Conservation (phyloP, 1,140 invertebrate genomes). For the Telenomus remus region DNA sequence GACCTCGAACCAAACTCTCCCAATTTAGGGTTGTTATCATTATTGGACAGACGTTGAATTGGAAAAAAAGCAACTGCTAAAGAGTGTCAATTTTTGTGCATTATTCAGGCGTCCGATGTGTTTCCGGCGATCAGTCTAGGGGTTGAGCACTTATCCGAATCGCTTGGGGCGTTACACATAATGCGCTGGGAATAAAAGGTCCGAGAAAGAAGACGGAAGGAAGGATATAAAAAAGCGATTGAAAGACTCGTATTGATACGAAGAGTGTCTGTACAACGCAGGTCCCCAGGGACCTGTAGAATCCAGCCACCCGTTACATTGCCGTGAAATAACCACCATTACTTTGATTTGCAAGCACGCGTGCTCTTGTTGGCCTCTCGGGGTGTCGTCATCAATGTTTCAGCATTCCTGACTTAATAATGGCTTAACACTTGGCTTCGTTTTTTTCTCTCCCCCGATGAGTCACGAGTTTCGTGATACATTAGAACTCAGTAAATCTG, state of each 20-base stretch:
- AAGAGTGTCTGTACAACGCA: constrained; percentile 50
- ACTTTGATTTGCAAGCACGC: constrained; percentile 66
- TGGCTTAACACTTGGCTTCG: constrained; percentile 42
- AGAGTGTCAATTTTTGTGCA: neutral
- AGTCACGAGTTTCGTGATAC: constrained; percentile 5
- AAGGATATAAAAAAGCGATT: constrained; percentile 17
- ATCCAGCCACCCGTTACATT: constrained; percentile 68
- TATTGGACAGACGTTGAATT: constrained; percentile 31
- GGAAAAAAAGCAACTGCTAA: constrained; percentile 25
- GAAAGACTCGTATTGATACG: constrained; percentile 62
- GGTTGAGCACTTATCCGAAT: constrained; percentile 9
- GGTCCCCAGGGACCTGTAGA: constrained; percentile 57
- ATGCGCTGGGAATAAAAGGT: constrained; percentile 42
- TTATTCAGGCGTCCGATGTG: no score
- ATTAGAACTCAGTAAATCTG: constrained; percentile 49
- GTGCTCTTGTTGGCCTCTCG: constrained; percentile 33
- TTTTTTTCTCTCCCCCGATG: constrained; percentile 28
- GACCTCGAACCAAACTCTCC: no score
- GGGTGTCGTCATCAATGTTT: constrained; percentile 47
- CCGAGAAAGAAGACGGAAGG: neutral
- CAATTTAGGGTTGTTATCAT: no score
- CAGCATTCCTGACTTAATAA: constrained; percentile 38
- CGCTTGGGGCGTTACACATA: constrained; percentile 27
- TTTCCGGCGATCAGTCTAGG: no score
- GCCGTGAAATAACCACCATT: constrained; percentile 68